phyloP scores from a whole-genome alignment of 2,888 invertebrate genomes.

The Apotomis capreana region DNA sequence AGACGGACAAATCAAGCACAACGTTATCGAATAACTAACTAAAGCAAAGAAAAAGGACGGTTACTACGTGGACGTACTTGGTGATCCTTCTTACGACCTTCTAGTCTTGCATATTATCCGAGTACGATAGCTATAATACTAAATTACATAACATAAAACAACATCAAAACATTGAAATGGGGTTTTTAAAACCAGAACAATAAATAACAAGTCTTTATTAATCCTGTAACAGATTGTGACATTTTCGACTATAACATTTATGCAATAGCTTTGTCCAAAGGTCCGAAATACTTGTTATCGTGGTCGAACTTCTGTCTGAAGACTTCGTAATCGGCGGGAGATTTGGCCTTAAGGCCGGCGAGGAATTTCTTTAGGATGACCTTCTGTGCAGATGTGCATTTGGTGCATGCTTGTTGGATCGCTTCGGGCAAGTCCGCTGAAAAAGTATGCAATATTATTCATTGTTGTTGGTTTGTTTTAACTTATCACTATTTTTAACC shows the following conservation, averaged over 20 bases:
- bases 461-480: no score
- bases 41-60: no score
- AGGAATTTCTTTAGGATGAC: conserved; percentile 84
- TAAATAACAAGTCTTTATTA: conserved; percentile 9
- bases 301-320: conserved; percentile 84
- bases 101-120: no score
- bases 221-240: not conserved
- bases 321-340: conserved; percentile 71
- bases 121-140: no score
- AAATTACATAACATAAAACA: no score
- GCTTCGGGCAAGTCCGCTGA: conserved; percentile 84
- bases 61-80: no score
- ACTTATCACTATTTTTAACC: no score
- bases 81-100: no score
- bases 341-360: conserved; percentile 76
- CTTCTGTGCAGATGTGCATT: conserved; percentile 86
- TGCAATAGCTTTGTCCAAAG: conserved; percentile 71
- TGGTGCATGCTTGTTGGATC: conserved; percentile 83
- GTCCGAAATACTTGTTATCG: conserved; percentile 78
- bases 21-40: no score
- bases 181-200: not conserved
- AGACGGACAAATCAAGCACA: no score
- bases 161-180: not conserved
- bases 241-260: not conserved
- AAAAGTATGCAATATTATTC: no score